A percentile compares a stretch with the other conserved stretches of the same genome.
Evolutionary conservation across 2,113 vertebrate species (phyloP).

Genomic region (Octodon degus): DNA sequence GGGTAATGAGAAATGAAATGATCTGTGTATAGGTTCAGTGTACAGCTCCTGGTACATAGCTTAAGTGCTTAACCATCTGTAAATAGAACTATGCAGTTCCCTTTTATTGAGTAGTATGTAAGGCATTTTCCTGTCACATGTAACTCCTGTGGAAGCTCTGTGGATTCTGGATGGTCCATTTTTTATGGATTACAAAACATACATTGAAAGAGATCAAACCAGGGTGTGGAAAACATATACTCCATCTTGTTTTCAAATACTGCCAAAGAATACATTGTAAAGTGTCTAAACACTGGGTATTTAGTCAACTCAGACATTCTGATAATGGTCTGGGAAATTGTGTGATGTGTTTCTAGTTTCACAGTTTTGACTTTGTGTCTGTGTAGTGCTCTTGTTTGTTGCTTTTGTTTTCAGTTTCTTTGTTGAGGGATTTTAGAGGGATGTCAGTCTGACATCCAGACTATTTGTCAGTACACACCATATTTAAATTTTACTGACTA

Average conservation of each 20-base stretch:
- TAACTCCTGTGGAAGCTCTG: background rate
- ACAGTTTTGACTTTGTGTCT: background rate
- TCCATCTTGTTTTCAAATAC: conserved; percentile 25
- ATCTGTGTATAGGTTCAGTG: background rate
- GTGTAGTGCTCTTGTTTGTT: background rate
- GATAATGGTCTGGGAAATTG: background rate
- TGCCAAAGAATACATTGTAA: conserved; percentile 1
- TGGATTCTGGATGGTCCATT: background rate
- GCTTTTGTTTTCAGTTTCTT: conserved; percentile 24
- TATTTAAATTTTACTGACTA: conserved; percentile 8
- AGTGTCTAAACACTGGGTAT: background rate
- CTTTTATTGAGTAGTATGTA: background rate
- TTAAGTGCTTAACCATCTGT: background rate
- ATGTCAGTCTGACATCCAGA: background rate
- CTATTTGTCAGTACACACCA: background rate
- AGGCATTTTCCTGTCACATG: background rate
- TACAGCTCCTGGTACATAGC: background rate
- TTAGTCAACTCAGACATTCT: conserved; percentile 11
- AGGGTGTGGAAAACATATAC: background rate
- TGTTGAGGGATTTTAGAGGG: background rate
- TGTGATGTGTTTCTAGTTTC: background rate
- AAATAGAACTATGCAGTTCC: background rate
- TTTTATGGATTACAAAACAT: conserved; percentile 33
- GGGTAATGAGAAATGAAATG: background rate
- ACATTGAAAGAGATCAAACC: background rate